These are phyloP conservation scores for Pygoscelis antarcticus DNA, from an alignment of 2,113 vertebrate genomes.

Conservation along the genomic window DNA sequence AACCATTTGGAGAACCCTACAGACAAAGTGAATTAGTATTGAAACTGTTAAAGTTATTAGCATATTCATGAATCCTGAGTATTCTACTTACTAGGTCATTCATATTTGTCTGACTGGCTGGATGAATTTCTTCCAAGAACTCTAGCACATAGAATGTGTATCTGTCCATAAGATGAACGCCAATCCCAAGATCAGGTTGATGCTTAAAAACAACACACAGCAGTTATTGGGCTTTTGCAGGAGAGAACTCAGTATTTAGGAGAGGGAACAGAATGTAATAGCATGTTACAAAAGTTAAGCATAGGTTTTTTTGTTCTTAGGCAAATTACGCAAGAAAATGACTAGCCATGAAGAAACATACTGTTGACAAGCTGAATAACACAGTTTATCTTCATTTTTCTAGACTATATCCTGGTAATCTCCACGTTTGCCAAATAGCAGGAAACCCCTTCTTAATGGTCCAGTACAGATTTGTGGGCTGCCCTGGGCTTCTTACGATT, in stretches of 20 bases:
- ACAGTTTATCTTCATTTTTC: neutral
- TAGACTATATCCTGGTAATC: neutral
- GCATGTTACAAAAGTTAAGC: neutral
- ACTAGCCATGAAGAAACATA: neutral
- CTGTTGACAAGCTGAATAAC: neutral
- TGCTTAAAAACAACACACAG: slow-evolving; percentile 79
- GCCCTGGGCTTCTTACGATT: neutral
- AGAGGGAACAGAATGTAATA: neutral
- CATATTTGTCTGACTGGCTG: slow-evolving; percentile 94
- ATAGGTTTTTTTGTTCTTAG: neutral
- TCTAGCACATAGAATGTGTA: slow-evolving; percentile 98
- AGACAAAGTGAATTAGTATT: neutral
- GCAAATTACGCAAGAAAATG: neutral
- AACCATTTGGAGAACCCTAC: neutral
- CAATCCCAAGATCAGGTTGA: slow-evolving; percentile 95
- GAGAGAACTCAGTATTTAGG: neutral
- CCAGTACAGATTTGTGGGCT: neutral
- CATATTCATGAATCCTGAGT: neutral
- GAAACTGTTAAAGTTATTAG: neutral
- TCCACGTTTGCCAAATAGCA: neutral
- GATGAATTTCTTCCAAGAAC: slow-evolving; percentile 97
- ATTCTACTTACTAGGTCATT: slow-evolving; percentile 87
- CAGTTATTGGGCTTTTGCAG: neutral
- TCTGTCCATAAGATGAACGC: slow-evolving; percentile 97
- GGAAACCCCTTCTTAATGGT: neutral